Percentiles rank a stretch among this genome's conserved stretches.
Conservation (phyloP, 2,797 vertebrate species). For the Hydrolagus colliei region DNA sequence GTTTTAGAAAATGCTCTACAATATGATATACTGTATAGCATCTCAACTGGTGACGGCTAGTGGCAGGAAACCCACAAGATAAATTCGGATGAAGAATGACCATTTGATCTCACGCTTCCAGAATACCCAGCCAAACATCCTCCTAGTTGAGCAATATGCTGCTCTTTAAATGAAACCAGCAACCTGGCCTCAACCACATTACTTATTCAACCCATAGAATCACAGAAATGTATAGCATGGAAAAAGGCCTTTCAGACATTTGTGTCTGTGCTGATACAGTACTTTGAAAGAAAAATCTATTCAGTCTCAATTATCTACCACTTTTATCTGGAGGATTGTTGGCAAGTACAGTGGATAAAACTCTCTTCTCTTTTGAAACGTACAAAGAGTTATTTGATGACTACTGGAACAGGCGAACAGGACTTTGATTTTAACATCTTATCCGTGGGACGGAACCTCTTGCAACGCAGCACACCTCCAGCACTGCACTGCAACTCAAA, state of each 20-base stretch:
- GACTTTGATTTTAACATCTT: too few species aligned
- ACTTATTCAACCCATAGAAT: neutral
- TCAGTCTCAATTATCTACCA: neutral
- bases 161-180: too few species aligned
- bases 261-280: neutral
- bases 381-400: too few species aligned
- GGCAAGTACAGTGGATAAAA: neutral
- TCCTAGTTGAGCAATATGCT: too few species aligned
- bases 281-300: neutral
- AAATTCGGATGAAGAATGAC: neutral
- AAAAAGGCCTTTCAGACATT: neutral
- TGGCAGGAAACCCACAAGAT: neutral
- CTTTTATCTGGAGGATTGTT: neutral
- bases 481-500: too few species aligned
- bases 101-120: neutral
- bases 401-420: too few species aligned
- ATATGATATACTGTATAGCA: neutral
- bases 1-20: neutral
- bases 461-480: too few species aligned
- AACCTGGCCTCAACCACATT: too few species aligned
- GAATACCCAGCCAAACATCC: neutral
- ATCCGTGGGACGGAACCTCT: too few species aligned
- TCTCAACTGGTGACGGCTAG: neutral
- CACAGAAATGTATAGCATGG: neutral
- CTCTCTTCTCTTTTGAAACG: too few species aligned